Percentiles rank a stretch among this genome's conserved stretches.
Evolutionary conservation across 2,113 vertebrate species (phyloP).

Genomic region (Azemiops feae): DNA sequence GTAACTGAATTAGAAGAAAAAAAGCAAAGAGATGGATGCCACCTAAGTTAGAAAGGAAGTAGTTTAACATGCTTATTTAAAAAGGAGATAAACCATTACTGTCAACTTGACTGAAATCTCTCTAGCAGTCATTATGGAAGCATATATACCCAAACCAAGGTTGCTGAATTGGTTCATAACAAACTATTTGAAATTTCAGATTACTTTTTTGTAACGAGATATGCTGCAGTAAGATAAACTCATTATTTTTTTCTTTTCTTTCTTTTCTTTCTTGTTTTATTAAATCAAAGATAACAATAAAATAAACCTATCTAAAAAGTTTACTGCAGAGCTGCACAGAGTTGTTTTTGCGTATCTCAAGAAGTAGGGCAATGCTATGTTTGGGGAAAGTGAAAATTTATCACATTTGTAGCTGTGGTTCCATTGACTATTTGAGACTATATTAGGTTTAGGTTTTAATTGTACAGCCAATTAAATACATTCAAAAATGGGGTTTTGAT

Average conservation of each 20-base stretch:
- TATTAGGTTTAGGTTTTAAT: neutral
- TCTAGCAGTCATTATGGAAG: neutral
- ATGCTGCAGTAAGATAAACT: neutral
- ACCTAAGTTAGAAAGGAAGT: neutral
- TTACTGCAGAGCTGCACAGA: neutral
- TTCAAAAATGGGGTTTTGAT: neutral
- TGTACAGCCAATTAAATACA: neutral
- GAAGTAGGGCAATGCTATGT: neutral
- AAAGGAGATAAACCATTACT: neutral
- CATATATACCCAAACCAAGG: neutral
- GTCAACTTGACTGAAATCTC: neutral
- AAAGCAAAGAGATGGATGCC: neutral
- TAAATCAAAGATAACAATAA: neutral
- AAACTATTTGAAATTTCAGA: neutral
- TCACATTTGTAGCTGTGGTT: neutral
- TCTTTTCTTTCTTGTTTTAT: neutral
- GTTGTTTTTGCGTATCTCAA: neutral
- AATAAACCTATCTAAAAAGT: neutral
- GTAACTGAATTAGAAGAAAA: constrained; percentile 74
- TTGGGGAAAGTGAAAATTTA: neutral
- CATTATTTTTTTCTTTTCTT: neutral
- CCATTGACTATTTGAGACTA: neutral
- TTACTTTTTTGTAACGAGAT: neutral
- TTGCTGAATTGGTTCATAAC: neutral
- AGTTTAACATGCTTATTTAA: neutral